phyloP scores from a whole-genome alignment of 2,113 vertebrate species.

The Chlamydotis undulata region DNA sequence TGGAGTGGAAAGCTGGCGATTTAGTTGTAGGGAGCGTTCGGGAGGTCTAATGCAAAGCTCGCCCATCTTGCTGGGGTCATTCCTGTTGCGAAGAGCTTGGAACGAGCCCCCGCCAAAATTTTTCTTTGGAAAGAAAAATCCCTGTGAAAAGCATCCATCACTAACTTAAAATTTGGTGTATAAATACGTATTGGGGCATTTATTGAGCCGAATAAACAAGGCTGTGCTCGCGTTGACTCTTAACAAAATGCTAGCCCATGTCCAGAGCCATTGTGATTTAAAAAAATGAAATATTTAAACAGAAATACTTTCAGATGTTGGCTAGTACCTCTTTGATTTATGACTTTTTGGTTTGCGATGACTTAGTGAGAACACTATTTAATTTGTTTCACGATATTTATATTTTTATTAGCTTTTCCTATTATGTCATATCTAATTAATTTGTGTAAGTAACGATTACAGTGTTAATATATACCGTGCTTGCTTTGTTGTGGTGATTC shows the following conservation, averaged over 20 bases:
- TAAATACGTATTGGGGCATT: background rate
- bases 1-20: rapidly evolving
- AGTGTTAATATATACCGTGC: background rate
- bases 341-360: background rate
- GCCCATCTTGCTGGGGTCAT: rapidly evolving
- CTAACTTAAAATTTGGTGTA: background rate
- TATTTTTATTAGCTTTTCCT: background rate
- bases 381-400: background rate
- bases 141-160: background rate
- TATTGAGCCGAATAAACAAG: background rate
- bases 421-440: background rate
- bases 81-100: background rate
- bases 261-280: background rate
- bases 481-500: background rate
- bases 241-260: background rate
- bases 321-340: background rate
- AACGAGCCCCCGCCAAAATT: background rate
- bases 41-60: background rate
- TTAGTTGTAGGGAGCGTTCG: rapidly evolving
- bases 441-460: background rate
- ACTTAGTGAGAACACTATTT: background rate
- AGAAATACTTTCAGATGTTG: background rate
- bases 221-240: background rate
- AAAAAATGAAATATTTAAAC: background rate
- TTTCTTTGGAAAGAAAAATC: background rate